Evolutionary conservation across 2,113 vertebrate genomes (phyloP).

Genomic region (Electrona antarctica): DNA sequence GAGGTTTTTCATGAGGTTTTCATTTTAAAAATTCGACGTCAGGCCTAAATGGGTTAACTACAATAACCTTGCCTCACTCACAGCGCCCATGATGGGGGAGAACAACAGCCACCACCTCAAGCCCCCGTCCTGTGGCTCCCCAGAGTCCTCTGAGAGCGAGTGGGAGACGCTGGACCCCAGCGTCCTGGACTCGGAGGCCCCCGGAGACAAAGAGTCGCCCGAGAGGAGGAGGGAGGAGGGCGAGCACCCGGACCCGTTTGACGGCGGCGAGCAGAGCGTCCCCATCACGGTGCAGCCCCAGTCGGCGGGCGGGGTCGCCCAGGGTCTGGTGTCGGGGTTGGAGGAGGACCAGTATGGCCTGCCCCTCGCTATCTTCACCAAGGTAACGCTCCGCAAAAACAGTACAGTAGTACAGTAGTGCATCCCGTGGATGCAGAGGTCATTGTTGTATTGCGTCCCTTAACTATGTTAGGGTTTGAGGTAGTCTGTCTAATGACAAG

Average conservation of each 20-base stretch:
- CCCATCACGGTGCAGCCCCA: conserved; percentile 86
- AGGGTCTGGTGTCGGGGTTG: conserved; percentile 89
- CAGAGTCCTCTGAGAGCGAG: conserved; percentile 92
- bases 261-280: conserved; percentile 64
- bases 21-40: too few species aligned
- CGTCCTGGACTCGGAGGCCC: conserved; percentile 80
- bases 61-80: too few species aligned
- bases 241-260: conserved; percentile 64
- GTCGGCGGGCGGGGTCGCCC: conserved; percentile 68
- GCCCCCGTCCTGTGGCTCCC: conserved; percentile 81
- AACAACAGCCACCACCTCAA: conserved; percentile 71
- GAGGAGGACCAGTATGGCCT: conserved; percentile 94
- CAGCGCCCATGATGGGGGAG: not conserved
- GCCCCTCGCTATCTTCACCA: conserved; percentile 93
- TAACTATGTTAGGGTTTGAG: too few species aligned
- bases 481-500: too few species aligned
- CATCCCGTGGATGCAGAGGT: too few species aligned
- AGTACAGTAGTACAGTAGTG: too few species aligned
- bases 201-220: conserved; percentile 54
- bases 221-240: conserved; percentile 44
- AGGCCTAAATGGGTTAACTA: too few species aligned
- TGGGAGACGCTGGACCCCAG: conserved; percentile 95
- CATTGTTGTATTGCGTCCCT: too few species aligned
- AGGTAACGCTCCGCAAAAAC: conserved; percentile 82
- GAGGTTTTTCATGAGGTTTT: too few species aligned